A percentile compares a stretch with the other conserved stretches of the same genome.
Conservation (phyloP, 2,113 vertebrate species). For the Laticauda laticaudata region DNA sequence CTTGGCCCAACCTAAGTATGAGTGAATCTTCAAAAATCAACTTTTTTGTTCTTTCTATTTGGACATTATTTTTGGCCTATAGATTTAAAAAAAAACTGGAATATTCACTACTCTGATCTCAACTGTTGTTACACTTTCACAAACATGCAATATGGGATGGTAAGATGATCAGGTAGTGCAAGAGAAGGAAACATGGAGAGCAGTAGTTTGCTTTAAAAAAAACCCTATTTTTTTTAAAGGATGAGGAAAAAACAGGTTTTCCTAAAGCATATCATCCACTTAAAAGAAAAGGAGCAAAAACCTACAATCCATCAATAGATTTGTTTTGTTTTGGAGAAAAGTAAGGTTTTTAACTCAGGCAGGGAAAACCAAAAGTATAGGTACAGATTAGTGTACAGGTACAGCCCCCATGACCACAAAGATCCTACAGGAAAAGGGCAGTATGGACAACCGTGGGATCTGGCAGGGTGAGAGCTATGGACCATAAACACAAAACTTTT, state of each 20-base stretch:
- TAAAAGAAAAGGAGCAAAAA: not conserved
- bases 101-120: not conserved
- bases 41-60: not conserved
- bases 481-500: too few relatives aligned
- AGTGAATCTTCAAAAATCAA: not conserved
- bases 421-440: too few relatives aligned
- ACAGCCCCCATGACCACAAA: too few relatives aligned
- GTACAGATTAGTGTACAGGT: too few relatives aligned
- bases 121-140: not conserved
- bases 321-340: too few relatives aligned
- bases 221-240: not conserved
- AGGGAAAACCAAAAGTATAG: not conserved
- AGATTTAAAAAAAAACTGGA: not conserved
- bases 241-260: not conserved
- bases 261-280: not conserved
- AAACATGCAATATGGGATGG: not conserved
- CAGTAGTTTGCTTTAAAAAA: not conserved
- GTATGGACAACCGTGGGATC: too few relatives aligned
- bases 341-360: too few relatives aligned
- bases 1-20: not conserved
- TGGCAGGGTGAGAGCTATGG: too few relatives aligned
- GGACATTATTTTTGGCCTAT: not conserved
- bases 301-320: not conserved
- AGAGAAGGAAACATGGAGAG: not conserved
- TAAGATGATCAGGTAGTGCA: not conserved